Conservation (phyloP, 2,888 invertebrate species). For the Polyommatus icarus region DNA sequence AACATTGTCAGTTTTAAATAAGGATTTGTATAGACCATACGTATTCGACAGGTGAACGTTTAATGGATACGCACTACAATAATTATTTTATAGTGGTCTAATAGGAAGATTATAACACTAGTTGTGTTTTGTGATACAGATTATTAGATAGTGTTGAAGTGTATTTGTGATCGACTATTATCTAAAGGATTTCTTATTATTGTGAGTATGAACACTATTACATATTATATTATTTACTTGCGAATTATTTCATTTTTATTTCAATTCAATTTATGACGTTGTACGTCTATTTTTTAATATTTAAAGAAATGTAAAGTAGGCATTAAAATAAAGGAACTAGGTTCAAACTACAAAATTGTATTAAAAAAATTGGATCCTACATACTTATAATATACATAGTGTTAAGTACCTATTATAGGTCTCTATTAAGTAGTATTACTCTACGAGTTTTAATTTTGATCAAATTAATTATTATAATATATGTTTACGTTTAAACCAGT, state of each 20-base stretch:
- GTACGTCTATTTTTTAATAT: not conserved
- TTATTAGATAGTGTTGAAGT: slow-evolving; percentile 66
- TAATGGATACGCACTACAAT: slow-evolving; percentile 46
- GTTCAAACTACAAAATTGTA: no score
- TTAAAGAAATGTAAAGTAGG: not conserved
- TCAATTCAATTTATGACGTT: not conserved
- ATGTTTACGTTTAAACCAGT: no score
- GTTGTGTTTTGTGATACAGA: slow-evolving; percentile 61
- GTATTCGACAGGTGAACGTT: slow-evolving; percentile 69
- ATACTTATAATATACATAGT: no score
- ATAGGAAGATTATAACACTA: slow-evolving; percentile 64
- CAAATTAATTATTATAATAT: no score
- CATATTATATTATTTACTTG: slow-evolving; percentile 27
- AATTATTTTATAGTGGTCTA: slow-evolving; percentile 55
- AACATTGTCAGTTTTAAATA: slow-evolving; percentile 80
- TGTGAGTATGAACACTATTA: slow-evolving; percentile 56
- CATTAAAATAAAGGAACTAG: no score
- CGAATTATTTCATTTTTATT: not conserved
- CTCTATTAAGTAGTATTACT: no score
- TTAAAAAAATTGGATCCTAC: no score
- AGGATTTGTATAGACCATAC: slow-evolving; percentile 79
- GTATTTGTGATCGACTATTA: slow-evolving; percentile 57
- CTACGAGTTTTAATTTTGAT: no score
- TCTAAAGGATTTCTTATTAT: slow-evolving; percentile 58
- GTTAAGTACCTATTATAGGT: no score